A percentile compares a stretch with the other conserved stretches of the same genome.
These are phyloP conservation scores for Otolemur crassicaudatus DNA, from an alignment of 2,797 vertebrate species.

Conservation along the genomic window DNA sequence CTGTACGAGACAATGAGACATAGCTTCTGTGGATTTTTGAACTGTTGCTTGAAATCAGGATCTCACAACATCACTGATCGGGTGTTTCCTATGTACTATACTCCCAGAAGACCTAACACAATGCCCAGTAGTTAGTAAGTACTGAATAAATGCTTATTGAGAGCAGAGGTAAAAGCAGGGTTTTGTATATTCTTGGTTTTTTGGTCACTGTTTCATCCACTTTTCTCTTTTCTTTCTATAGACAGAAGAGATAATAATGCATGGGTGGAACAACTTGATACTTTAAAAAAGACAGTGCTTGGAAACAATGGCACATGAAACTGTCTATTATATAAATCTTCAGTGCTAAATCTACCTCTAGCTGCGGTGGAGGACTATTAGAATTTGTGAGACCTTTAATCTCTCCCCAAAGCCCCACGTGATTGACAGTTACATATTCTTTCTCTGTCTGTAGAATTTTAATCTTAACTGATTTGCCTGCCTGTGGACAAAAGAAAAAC, in stretches of 20 bases:
- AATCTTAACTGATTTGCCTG: background rate
- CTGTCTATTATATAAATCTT: background rate
- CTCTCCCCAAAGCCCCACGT: background rate
- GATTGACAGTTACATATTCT: background rate
- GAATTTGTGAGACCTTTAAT: background rate
- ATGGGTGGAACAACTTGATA: background rate
- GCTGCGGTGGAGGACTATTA: background rate
- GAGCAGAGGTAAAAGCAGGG: background rate
- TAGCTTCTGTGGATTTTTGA: background rate
- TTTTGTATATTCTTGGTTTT: background rate
- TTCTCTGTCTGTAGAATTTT: background rate
- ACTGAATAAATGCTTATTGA: background rate
- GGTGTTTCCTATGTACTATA: background rate
- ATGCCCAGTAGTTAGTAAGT: background rate
- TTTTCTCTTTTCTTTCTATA: background rate
- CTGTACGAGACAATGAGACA: background rate
- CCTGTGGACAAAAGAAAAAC: background rate
- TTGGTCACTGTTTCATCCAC: background rate
- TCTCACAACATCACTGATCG: background rate
- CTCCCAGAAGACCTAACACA: background rate
- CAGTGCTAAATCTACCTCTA: background rate
- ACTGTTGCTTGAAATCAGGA: background rate
- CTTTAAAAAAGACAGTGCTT: background rate
- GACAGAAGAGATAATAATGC: background rate
- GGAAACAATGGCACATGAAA: background rate